Base-by-base conservation (phyloP, 2,888 invertebrate genomes). In the Muscina levida region DNA sequence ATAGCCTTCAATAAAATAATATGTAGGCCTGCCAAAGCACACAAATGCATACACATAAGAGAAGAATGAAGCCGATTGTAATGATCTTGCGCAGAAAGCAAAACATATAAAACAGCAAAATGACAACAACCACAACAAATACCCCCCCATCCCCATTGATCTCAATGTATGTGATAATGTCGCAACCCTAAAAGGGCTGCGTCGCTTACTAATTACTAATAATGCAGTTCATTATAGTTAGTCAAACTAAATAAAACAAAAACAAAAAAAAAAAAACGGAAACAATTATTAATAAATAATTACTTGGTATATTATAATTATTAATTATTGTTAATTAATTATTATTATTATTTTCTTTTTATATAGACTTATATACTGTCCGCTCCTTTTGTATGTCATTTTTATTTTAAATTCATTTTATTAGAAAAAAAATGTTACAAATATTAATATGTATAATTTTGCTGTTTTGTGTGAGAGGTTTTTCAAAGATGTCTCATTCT, bases 141-240 rank as follows among this genome's bases (percentile, higher is more conserved):
- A 48, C 37, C 17, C 56, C 13, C 68, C 73, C 42, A 39, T 39
- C 74, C 79, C 75, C 48, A 79, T 75, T 79, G 79, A 79, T 79
- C 79, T 79, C 79, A 79, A 79, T 79, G 71, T 79, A 79, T 79
- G 79, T 79, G 79, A 79, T 79, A 79, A 79, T 67, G 74, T 67
- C 59, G 74, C 79, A 75, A 67, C 66, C 37, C 79, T 79, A 59
- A 42, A 57, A 79, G 79, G 39, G 56, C 59, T 79, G 74, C 72
- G 66, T 46, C 79, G 74, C 79, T 79, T 79, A 71, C 70, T 71
- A 67, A 62, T 31, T 31, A 31, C 31, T 67, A 71, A 70, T 67
- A 74, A 79, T 74, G 42, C 66, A 72, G 74, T 79, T 74, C 42
- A 70, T 74, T 67, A 67, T 51, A 77, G 68, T 77, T 77, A 72